These are phyloP conservation scores for Menidia beryllina DNA, from an alignment of 2,113 vertebrate species.

Conservation along the genomic window DNA sequence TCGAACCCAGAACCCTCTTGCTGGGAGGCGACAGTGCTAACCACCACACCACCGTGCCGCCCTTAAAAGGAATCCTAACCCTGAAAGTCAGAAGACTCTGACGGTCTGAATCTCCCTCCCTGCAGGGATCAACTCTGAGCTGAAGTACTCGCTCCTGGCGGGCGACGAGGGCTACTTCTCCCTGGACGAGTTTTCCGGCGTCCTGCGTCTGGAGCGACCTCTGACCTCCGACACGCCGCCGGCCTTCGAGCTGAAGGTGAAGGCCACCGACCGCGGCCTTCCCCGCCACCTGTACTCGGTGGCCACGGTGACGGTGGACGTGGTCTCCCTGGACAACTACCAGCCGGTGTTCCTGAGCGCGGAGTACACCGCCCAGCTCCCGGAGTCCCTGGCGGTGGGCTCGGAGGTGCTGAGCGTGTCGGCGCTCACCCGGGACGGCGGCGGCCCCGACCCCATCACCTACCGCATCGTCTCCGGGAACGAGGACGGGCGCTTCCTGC, in stretches of 20 bases:
- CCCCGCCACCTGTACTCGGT: conserved; percentile 86
- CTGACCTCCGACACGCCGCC: conserved; percentile 81
- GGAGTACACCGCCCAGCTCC: conserved; percentile 85
- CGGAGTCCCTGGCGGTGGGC: conserved; percentile 85
- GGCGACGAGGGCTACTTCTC: conserved; percentile 90
- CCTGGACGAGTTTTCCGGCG: conserved; percentile 90
- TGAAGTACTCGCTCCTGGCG: conserved; percentile 88
- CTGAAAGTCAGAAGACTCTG: too few relatives aligned
- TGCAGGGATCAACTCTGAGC: conserved; percentile 91
- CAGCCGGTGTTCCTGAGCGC: conserved; percentile 89
- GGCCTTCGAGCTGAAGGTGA: conserved; percentile 87
- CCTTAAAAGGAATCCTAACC: too few relatives aligned
- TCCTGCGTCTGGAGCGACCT: conserved; percentile 90
- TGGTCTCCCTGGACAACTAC: conserved; percentile 91
- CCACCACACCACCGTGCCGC: too few relatives aligned
- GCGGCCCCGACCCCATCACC: conserved; percentile 78
- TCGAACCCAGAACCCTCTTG: too few relatives aligned
- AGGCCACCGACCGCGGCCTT: conserved; percentile 89
- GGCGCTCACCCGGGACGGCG: conserved; percentile 79
- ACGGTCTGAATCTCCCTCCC: too few relatives aligned
- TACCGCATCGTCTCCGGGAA: conserved; percentile 91
- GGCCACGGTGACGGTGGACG: conserved; percentile 86
- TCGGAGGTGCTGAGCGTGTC: conserved; percentile 87
- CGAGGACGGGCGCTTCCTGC: conserved; percentile 85
- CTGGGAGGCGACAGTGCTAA: too few relatives aligned